These are phyloP conservation scores for Zoanthus solanderi DNA, from an alignment of 92 coral and sea anemone species.

Conservation along the genomic window DNA sequence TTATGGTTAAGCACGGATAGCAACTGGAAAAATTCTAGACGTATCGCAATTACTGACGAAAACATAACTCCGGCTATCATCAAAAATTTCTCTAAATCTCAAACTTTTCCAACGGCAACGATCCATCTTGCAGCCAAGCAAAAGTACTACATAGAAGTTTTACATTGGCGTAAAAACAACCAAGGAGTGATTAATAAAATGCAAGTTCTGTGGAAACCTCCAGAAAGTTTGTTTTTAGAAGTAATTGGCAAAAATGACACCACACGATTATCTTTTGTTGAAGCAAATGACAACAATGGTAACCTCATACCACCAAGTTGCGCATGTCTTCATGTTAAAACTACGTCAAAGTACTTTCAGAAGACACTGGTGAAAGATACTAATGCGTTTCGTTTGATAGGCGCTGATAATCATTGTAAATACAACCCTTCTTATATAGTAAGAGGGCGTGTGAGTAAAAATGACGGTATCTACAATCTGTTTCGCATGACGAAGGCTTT, in stretches of 20 bases:
- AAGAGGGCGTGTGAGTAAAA: background rate
- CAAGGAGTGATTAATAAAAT: background rate
- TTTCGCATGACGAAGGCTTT: slow-evolving; percentile 15
- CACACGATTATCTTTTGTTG: background rate
- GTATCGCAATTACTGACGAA: slow-evolving; percentile 1
- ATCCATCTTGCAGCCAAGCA: background rate
- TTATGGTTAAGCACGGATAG: slow-evolving; percentile 60
- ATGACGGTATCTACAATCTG: background rate
- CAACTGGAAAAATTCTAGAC: background rate
- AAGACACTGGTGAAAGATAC: background rate
- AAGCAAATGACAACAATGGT: background rate
- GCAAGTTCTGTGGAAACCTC: slow-evolving; percentile 25
- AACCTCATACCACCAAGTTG: background rate
- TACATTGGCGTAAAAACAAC: background rate
- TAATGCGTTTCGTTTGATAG: background rate
- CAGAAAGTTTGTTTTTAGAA: slow-evolving; percentile 13
- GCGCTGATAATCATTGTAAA: background rate
- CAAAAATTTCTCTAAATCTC: background rate
- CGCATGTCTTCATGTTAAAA: slow-evolving; percentile 8
- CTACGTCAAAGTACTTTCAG: slow-evolving; percentile 3
- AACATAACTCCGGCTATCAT: background rate
- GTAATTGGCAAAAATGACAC: slow-evolving; percentile 16
- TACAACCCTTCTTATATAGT: slow-evolving; percentile 23
- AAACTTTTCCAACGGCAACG: background rate
- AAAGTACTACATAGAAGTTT: slow-evolving; percentile 7